Evolutionary conservation across 2,797 vertebrate species (phyloP), one percentile per base, ranked within the genome.

Genomic region (Leptatherina wallacei): DNA sequence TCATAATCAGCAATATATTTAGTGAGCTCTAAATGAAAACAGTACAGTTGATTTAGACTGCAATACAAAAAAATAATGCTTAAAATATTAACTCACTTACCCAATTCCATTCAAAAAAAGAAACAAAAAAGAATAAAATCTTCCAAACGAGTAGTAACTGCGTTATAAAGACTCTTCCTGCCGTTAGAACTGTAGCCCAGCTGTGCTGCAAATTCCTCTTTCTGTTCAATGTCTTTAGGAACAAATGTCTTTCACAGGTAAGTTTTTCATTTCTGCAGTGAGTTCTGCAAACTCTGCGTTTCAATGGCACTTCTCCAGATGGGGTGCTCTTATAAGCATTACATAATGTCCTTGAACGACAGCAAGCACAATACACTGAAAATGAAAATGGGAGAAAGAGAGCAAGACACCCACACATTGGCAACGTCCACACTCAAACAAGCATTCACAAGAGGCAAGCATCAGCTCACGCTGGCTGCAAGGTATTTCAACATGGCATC

Each of bases 331-430:
- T 81, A 80, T 84, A 81, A 79, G 77, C 75, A 74, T 93, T 92
- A 81, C 81, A 89, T 93, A 93, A 94, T 72, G 85, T 88, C 91
- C 89, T 93, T 90, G 80, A 93, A 87, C 81, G 69, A 80, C 75
- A 69, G 70, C 75, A 79, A 84, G 84, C 80, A 88, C 80, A 84
- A 78, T 83, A 79, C 32, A 75, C 44, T 77, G 61, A 79, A 83
- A 90, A 71, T 78, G 65, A 87, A 88, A 86, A 68, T 57, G 75
- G 65, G 78, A 65, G 81, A 30, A 75, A 75, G 42, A 60, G 81
- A 70, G 72, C 61, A 38, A 79, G 69, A 91, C 89, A 86, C 89
- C 88, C 88, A 90, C 88, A 88, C 86, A 85, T 82, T 73, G 81
- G 82, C 82, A 77, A 61, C 63, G 73, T 73, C 77, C 63, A 69